These are phyloP conservation scores for Heliconius congener DNA, from an alignment of 1,140 invertebrate genomes.

Conservation along the genomic window DNA sequence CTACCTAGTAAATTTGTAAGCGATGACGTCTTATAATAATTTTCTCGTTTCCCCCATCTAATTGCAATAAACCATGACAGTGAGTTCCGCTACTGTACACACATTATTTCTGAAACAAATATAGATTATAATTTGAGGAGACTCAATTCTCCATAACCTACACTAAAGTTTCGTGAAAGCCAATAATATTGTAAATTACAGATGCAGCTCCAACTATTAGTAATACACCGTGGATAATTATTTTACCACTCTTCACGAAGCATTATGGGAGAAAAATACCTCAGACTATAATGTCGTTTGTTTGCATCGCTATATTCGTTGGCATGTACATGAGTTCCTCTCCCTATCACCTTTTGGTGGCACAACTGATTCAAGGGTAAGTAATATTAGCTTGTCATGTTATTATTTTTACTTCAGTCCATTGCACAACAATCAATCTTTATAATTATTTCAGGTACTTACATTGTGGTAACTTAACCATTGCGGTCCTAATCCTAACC, in stretches of 20 bases:
- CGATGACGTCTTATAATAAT: no score
- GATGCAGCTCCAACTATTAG: background rate
- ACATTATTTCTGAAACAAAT: no score
- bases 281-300: background rate
- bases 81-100: no score
- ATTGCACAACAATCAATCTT: background rate
- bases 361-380: constrained; percentile 1
- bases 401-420: background rate
- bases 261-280: background rate
- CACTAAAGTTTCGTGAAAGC: background rate
- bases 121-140: no score
- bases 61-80: no score
- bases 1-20: no score
- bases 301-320: background rate
- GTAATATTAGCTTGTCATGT: no score
- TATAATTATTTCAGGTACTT: constrained; percentile 4
- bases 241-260: constrained; percentile 1
- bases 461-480: background rate
- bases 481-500: background rate
- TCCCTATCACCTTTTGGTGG: background rate
- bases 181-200: background rate
- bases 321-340: background rate
- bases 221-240: background rate
- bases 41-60: no score
- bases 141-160: no score